Evolutionary conservation across 2,797 vertebrate species (phyloP).

Genomic region (Arremon aurantiirostris): DNA sequence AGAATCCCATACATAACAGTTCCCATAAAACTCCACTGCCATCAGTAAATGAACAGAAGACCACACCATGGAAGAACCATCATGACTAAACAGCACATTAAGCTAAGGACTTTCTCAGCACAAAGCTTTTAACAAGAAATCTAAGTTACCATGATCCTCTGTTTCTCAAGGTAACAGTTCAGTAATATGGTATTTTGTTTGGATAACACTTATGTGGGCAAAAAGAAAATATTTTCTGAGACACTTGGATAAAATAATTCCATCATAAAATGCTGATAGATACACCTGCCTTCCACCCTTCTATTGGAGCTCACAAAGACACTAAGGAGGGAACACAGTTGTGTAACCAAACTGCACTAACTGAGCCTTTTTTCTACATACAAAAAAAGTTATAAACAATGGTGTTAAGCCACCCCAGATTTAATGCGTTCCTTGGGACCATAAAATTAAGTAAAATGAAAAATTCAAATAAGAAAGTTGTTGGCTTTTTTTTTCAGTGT

Average conservation of each 20-base stretch:
- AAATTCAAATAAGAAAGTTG: constrained; percentile 9
- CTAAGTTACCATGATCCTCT: not conserved
- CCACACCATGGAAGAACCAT: not conserved
- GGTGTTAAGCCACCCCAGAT: not conserved
- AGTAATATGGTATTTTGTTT: not conserved
- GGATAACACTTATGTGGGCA: not conserved
- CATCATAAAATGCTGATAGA: not conserved
- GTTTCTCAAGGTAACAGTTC: not conserved
- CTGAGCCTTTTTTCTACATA: not conserved
- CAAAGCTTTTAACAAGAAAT: not conserved
- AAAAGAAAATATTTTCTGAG: not conserved
- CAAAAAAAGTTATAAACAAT: not conserved
- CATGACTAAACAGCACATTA: not conserved
- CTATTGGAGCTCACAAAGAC: not conserved
- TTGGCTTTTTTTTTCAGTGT: constrained; percentile 34
- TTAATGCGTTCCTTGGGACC: constrained; percentile 17
- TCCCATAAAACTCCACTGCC: not conserved
- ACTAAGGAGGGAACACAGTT: not conserved
- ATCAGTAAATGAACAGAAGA: not conserved
- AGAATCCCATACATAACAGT: not conserved
- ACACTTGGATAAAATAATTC: not conserved
- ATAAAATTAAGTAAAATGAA: constrained; percentile 40
- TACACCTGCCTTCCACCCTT: not conserved
- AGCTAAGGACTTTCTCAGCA: not conserved
- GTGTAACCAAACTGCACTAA: not conserved